phyloP scores from a whole-genome alignment of 2,113 vertebrate species.

The Sclerurus mexicanus region DNA sequence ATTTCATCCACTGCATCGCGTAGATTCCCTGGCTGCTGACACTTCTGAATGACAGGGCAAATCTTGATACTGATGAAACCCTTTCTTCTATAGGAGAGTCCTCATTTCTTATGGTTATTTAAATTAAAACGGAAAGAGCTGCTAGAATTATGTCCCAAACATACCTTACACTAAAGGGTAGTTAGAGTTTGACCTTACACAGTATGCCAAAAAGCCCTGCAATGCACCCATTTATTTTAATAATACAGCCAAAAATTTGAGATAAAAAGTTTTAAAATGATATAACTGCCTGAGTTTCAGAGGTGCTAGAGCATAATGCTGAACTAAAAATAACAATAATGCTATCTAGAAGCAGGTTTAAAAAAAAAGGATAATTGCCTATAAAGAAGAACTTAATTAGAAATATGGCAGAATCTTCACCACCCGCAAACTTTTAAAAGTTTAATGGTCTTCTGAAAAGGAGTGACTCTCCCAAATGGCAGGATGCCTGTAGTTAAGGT shows the following conservation, averaged over 20 bases:
- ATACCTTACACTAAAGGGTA: background rate
- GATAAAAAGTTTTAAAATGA: background rate
- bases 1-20: background rate
- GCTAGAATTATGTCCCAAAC: background rate
- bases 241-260: background rate
- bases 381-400: background rate
- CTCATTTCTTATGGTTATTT: background rate
- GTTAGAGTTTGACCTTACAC: background rate
- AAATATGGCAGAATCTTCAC: background rate
- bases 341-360: background rate
- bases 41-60: background rate
- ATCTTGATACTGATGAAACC: background rate
- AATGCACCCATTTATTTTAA: background rate
- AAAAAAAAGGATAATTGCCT: background rate
- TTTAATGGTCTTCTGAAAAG: background rate
- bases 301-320: background rate
- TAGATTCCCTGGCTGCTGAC: background rate
- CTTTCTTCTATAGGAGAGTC: fast-evolving
- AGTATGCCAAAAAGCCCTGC: background rate
- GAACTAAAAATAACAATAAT: background rate
- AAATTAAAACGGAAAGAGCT: background rate
- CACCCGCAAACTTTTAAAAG: background rate
- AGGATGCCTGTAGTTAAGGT: background rate
- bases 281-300: background rate
- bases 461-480: background rate